Evolutionary conservation across 2,888 invertebrate species (phyloP), one percentile per base, ranked within the genome.

Genomic region (Germaria angustata): DNA sequence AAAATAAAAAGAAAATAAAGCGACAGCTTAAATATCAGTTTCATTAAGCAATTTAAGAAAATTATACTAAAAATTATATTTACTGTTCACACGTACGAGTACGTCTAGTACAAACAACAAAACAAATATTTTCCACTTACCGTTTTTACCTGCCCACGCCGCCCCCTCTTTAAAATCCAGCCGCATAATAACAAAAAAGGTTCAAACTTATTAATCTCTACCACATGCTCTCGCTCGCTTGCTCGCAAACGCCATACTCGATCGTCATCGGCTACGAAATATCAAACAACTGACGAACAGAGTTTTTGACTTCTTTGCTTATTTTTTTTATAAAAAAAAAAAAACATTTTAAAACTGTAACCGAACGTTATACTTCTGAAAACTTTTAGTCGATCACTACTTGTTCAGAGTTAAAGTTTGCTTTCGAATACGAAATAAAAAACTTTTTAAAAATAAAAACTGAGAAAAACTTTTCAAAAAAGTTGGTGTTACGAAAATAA

Each of bases 331-430:
- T 34, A 68, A 69, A 68, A 61, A 32, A 69, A 36, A 57, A 57
- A 36, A 65, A 9, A 59, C 13, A 61, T 59, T 49, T 65, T 49
- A 53, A 41, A 59, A 69, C 53, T 59, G 76, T 49, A 63, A 75
- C 55, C 75, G 61, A 55, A 75, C 61, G 55, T 39, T 61, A 36
- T 68, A 53, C 80, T 63, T 68, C 39, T 46, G 44, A 69, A 75
- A 68, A 68, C 59, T 79, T 82, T 82, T 79, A 82, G 82, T 82
- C 82, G 82, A 76, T 79, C 79, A 57, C 66, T 71, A 59, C 69
- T 71, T 65, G 79, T 59, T 71, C 79, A 82, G 82, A 75, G 75
- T 79, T 79, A 49, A 82, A 82, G 82, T 79, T 82, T 66, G 79
- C 66, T 46, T 55, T 13, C 24, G 15, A 78, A 65, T 41, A 46